A percentile compares a stretch with the other conserved stretches of the same genome.
phyloP scores from a whole-genome alignment of 2,888 invertebrate genomes.

The Pachliopta kotzebuea region DNA sequence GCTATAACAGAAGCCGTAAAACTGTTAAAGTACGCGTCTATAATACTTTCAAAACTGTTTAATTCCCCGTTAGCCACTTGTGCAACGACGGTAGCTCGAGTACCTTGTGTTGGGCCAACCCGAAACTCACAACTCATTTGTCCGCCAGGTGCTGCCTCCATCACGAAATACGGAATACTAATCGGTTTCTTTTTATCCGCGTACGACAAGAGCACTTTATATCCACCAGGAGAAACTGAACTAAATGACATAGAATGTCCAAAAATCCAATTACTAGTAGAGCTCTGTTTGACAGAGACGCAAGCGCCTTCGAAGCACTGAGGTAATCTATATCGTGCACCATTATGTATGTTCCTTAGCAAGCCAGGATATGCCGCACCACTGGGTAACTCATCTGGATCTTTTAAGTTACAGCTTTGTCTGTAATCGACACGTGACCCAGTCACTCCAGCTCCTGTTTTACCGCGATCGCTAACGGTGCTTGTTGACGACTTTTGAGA shows the following conservation, averaged over 20 bases:
- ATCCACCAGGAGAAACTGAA: conserved; percentile 73
- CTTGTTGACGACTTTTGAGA: conserved; percentile 41
- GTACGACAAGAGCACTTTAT: conserved; percentile 65
- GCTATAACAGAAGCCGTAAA: conserved; percentile 68
- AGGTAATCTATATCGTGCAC: conserved; percentile 63
- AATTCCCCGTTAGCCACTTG: conserved; percentile 66
- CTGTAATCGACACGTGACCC: conserved; percentile 59
- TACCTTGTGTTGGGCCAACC: conserved; percentile 56
- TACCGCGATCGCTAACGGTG: conserved; percentile 57
- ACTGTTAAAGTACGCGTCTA: conserved; percentile 63
- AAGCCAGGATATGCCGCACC: conserved; percentile 64
- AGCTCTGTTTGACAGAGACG: conserved; percentile 62
- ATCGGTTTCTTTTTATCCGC: conserved; percentile 54
- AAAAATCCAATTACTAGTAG: conserved; percentile 59
- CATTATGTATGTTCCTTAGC: conserved; percentile 67
- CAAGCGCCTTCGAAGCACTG: conserved; percentile 74
- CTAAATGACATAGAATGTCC: conserved; percentile 70
- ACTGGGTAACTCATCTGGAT: conserved; percentile 48
- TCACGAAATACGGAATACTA: conserved; percentile 65
- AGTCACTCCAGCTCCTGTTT: conserved; percentile 69
- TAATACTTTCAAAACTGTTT: conserved; percentile 68
- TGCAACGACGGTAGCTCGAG: conserved; percentile 63
- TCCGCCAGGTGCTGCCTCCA: conserved; percentile 74
- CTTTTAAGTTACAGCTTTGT: conserved; percentile 35
- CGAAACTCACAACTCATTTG: conserved; percentile 71